phyloP scores from a whole-genome alignment of 2,797 vertebrate genomes.

The Podarcis lilfordi region DNA sequence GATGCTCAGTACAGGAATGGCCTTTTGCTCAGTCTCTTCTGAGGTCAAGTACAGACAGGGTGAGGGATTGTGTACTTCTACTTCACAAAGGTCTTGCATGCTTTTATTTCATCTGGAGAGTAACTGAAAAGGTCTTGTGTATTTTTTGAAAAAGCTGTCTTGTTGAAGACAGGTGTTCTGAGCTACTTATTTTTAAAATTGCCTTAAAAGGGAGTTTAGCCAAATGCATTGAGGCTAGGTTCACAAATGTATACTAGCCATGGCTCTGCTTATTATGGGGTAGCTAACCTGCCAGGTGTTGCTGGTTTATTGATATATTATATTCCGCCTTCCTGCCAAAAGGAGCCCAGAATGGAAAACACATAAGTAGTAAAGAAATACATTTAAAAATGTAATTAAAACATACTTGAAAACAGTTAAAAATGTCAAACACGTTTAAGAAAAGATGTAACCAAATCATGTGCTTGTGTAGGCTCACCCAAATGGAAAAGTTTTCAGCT shows the following conservation, averaged over 20 bases:
- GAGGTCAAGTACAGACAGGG: neutral
- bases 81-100: neutral
- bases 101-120: conserved; percentile 4
- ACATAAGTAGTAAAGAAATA: too few species aligned
- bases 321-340: too few species aligned
- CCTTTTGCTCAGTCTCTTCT: neutral
- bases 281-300: neutral
- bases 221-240: neutral
- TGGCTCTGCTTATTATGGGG: neutral
- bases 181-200: neutral
- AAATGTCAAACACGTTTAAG: too few species aligned
- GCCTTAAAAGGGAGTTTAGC: neutral
- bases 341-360: too few species aligned
- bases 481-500: too few species aligned
- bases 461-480: too few species aligned
- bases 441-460: too few species aligned
- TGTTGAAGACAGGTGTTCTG: neutral
- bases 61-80: neutral
- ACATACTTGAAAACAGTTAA: too few species aligned
- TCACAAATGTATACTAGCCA: neutral
- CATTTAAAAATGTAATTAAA: too few species aligned
- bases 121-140: neutral
- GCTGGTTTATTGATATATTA: too few species aligned
- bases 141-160: neutral
- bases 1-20: neutral